Base-by-base conservation (phyloP, 2,888 invertebrate species). In the Desoria tigrina region DNA sequence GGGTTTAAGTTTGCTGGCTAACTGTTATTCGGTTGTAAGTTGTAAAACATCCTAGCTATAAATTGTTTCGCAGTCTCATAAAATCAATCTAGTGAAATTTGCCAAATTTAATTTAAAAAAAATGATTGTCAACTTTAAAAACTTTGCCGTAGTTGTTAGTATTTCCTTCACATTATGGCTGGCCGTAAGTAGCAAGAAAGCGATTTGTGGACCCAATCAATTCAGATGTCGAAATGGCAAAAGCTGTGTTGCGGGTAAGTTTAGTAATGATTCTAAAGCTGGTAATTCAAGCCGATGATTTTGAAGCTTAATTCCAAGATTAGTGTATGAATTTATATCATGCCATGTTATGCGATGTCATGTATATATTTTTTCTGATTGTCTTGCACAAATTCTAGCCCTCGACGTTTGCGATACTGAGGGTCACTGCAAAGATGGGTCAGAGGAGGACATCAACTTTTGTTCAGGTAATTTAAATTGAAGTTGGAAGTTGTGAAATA, bases 201-300 rank as follows among this genome's bases (percentile, higher is more conserved):
- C 61, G 53, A 59, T 74, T 11, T 74, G 74, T 64, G 74, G 74
- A 27, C 74, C 74, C 9, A 74, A 74, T 64, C 72, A 72, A 39
- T 72, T 74, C 51, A 65, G 72, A 7, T 72, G 72, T 51, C 66
- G 67, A 26, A 68, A 71, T 45, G 74, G 74, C 24, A 68, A 70
- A 45, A 56, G 51, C 7, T 74, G 74, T 61, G 66, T 74, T 23
- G 70, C 74, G 56, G 72, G 72, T 72, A 53, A 68, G 45, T 63
- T 39, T 42, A 37, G 18, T 23, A n/a, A n/a, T n/a, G n/a, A n/a
- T n/a, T 2, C 27, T 56, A 21, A 6, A 54, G n/a, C n/a, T 23
- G 21, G 9, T 9, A 54, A 9, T 27, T 37, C 27, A 56, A 39
- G 24, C 11, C 9, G 18, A 45, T 26, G 14, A 45, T 23, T 16